Base-by-base conservation (phyloP, 2,888 invertebrate genomes). In the Dromius quadrimaculatus region DNA sequence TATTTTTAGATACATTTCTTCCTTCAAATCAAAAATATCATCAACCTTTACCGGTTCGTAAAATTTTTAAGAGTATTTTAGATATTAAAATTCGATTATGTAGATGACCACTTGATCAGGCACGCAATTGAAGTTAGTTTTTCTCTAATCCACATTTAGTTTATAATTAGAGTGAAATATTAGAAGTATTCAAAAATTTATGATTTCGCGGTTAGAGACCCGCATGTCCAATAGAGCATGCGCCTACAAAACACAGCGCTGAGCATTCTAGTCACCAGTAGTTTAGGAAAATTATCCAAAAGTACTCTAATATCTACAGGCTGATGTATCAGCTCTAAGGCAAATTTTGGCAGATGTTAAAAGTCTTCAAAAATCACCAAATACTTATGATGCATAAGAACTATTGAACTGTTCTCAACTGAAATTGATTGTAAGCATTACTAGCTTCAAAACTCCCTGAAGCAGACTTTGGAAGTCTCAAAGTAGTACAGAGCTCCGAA, bases 181-280 rank as follows among this genome's bases (percentile, higher is more conserved):
- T 64, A 64, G 47, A 64, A 47, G 64, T 64, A 28, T 34, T 50
- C 8, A 47, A 32, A 41, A 17, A 50, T 64, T 6, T 57, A 47
- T 36, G 47, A 64, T 32, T 47, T 64, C 68, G 68, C 68, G 68
- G 20, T 32, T 68, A 68, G 45, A 32, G 19, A 57, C 59, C 59
- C 68, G 68, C 68, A 68, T 68, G 68, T 68, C 68, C 68, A 38
- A 66, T 68, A 68, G 70, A 70, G 70, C 70, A 70, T 70, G 70
- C 70, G 70, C 70, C 70, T 62, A 47, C 41, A 45, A 61, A 62
- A 61, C 70, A 70, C 70, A 70, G 62, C 70, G 70, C 68, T 68
- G 68, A 68, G 68, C 68, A 68, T 68, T 66, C 47, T 68, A 68
- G 41, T 68, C 68, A 68, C 68, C 59, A 68, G 68, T 68, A 68